Conservation (phyloP, 2,888 invertebrate species). For the Xestoiulus laeticollis region DNA sequence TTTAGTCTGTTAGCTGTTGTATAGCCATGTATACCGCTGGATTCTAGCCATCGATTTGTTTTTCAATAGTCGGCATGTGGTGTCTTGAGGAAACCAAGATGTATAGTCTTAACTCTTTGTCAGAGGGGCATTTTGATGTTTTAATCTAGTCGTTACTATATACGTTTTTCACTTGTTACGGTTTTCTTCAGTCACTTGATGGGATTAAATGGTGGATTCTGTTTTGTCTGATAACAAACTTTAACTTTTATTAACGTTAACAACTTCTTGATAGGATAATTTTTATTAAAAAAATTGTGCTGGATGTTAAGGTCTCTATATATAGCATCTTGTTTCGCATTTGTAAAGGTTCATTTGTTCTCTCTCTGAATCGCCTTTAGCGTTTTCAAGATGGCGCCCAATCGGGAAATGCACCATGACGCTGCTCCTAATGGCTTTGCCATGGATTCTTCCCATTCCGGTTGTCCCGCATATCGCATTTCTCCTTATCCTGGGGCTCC, state of each 20-base stretch:
- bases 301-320: not conserved
- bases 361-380: not conserved
- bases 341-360: not conserved
- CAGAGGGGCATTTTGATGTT: not conserved
- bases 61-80: not conserved
- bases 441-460: slow-evolving; percentile 34
- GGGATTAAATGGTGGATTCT: not conserved
- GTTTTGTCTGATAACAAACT: not conserved
- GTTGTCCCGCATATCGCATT: slow-evolving; percentile 18
- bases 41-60: not conserved
- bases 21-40: not conserved
- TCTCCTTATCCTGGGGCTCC: slow-evolving; percentile 23
- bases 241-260: not conserved
- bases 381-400: slow-evolving; percentile 39
- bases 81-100: not conserved
- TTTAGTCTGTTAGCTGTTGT: slow-evolving; percentile 8
- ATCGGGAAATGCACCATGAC: not conserved
- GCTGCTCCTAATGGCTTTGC: slow-evolving; percentile 20
- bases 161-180: not conserved
- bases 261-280: not conserved
- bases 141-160: not conserved
- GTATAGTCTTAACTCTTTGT: not conserved
- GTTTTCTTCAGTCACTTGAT: no score
- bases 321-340: not conserved
- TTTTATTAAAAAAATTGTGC: not conserved